Percentiles rank a stretch among this genome's conserved stretches.
phyloP scores from a whole-genome alignment of 2,797 vertebrate genomes.

The Danio jaintianensis region DNA sequence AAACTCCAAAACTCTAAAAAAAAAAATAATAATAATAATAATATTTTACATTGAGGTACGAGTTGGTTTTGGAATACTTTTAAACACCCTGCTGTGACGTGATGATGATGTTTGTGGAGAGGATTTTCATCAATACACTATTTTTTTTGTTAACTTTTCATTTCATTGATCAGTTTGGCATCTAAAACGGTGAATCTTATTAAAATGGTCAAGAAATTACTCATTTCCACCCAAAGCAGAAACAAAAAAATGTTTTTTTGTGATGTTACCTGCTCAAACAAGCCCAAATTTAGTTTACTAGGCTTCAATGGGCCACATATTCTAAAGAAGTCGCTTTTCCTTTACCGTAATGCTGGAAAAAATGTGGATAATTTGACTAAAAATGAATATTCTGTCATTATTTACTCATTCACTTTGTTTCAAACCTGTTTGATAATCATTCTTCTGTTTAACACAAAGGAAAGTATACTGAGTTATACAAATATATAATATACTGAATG shows the following conservation, averaged over 20 bases:
- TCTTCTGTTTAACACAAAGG: no score
- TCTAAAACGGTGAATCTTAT: neutral
- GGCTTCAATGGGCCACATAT: neutral
- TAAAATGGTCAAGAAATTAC: neutral
- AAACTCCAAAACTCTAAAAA: neutral
- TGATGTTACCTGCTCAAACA: no score
- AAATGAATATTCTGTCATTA: no score
- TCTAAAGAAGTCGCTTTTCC: neutral
- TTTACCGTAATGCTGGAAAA: neutral
- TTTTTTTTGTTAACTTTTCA: neutral
- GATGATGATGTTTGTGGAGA: neutral
- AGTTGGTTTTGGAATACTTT: neutral
- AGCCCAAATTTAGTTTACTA: no score
- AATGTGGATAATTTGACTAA: no score
- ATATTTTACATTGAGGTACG: constrained; percentile 25
- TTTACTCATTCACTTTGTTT: no score
- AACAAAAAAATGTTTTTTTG: neutral
- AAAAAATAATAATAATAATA: neutral
- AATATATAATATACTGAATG: no score
- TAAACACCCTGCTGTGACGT: constrained; percentile 6
- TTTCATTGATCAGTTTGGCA: neutral
- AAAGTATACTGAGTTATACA: no score
- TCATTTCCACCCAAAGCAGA: neutral
- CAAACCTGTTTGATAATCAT: no score
- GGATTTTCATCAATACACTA: neutral